Evolutionary conservation across 2,113 vertebrate species (phyloP), one percentile per base, ranked within the genome.

Genomic region (cat (Felis catus)): DNA sequence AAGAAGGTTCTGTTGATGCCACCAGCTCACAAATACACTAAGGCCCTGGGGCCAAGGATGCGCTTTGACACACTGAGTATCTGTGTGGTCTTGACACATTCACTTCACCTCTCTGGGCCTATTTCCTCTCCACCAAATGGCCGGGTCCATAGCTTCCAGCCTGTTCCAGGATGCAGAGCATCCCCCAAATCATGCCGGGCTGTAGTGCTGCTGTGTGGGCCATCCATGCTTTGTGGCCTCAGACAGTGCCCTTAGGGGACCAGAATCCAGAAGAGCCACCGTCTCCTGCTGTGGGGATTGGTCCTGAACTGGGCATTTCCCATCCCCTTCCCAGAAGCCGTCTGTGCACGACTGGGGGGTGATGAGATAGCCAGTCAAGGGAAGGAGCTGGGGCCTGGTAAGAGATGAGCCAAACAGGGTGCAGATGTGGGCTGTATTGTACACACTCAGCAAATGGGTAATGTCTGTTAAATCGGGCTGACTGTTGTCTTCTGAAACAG

Each of bases 401-500:
- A n/a, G 55, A 6, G 80, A 45, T 27, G 58, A 63, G 15, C 48
- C 2, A 29, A 15, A 18, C 0, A 5, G 12, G 78, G 31, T 41
- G 76, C 76, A 27, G 29, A 61, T 0, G 1, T 6, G 58, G 87
- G 63, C 39, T 53, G 33, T 5, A 1, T 2, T 45, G 14, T 19
- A 61, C 36, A 33, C 39, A 23, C 25, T 5, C 0, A 14, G 55
- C 70, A 91, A 70, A 19, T 58, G 73, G n/a, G 76, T 29, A 31
- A 55, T 29, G 27, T 19, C 19, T 31, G 36, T 71, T 61, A 36
- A 48, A 29, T 18, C 13, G 87, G 53, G 1, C 8, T 65, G 61
- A 41, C 88, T 93, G 10, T 27, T 70, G 55, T 81, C 88, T 95
- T 85, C 87, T 66, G 70, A 83, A 73, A 66, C 65, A 76, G 25